phyloP scores from a whole-genome alignment of 2,797 vertebrate species.

The Xenops minutus region DNA sequence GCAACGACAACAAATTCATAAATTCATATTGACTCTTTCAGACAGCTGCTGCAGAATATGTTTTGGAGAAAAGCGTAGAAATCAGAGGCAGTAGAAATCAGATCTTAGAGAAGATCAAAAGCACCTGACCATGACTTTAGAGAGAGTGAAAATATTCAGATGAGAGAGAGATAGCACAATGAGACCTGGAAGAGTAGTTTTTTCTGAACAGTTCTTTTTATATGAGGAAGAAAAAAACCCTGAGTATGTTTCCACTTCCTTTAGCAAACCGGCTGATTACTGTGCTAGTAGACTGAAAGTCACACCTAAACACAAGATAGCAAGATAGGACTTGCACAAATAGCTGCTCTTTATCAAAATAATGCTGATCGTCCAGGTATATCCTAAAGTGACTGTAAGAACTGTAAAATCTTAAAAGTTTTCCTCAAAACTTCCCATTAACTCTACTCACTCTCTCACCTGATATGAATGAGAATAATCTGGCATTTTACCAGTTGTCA shows the following conservation, averaged over 20 bases:
- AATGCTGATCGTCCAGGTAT: neutral
- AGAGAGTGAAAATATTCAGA: neutral
- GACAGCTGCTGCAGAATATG: neutral
- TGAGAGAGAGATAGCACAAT: neutral
- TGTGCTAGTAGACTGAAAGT: neutral
- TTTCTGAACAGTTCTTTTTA: neutral
- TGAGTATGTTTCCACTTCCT: neutral
- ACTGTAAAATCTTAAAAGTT: neutral
- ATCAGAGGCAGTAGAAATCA: neutral
- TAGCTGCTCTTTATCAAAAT: neutral
- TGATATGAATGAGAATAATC: neutral
- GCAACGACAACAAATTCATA: neutral
- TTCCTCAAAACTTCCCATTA: neutral
- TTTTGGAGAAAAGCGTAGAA: neutral
- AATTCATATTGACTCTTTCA: neutral
- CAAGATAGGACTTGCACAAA: neutral
- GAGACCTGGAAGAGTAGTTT: neutral
- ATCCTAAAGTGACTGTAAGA: neutral
- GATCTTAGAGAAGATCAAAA: neutral
- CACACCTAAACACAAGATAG: neutral
- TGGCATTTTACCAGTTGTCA: neutral
- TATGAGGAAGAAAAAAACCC: neutral
- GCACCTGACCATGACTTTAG: neutral
- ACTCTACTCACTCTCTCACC: neutral
- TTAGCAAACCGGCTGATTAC: neutral